A percentile compares a stretch with the other conserved stretches of the same genome.
Conservation (phyloP, 1,140 invertebrate species). For the Magallana angulata region DNA sequence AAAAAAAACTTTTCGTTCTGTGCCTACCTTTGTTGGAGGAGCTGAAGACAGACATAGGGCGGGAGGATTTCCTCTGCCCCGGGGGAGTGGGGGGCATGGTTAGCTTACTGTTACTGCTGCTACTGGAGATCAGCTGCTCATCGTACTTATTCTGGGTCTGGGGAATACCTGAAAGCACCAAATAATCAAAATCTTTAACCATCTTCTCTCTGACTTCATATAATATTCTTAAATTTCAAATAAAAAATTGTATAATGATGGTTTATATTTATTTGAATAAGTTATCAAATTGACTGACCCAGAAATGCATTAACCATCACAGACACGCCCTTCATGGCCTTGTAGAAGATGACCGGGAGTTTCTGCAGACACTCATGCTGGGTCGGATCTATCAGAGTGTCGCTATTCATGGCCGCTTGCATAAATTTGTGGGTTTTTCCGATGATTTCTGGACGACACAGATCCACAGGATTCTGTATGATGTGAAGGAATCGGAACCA, state of each 20-base stretch:
- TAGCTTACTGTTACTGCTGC: constrained; percentile 51
- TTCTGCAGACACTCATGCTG: constrained; percentile 93
- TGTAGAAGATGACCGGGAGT: constrained; percentile 93
- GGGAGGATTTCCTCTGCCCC: constrained; percentile 69
- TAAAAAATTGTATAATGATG: background rate
- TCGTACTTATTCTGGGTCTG: constrained; percentile 69
- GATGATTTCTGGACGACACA: constrained; percentile 92
- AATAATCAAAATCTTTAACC: background rate
- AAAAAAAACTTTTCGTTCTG: no score
- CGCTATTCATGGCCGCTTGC: constrained; percentile 80
- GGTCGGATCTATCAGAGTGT: constrained; percentile 87
- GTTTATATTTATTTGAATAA: background rate
- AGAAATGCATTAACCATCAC: constrained; percentile 96
- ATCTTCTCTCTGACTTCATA: background rate
- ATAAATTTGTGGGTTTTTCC: constrained; percentile 92
- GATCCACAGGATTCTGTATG: constrained; percentile 94
- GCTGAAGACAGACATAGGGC: constrained; percentile 68
- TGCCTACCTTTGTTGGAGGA: constrained; percentile 47
- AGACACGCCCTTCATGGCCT: constrained; percentile 95
- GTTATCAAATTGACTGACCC: constrained; percentile 83
- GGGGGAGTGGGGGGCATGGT: constrained; percentile 72
- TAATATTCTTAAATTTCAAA: background rate
- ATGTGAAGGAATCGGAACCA: constrained; percentile 97
- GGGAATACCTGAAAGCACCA: constrained; percentile 64
- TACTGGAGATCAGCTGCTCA: constrained; percentile 54